A percentile compares a stretch with the other conserved stretches of the same genome.
phyloP scores from a whole-genome alignment of 2,113 vertebrate species.

The Nicator chloris region DNA sequence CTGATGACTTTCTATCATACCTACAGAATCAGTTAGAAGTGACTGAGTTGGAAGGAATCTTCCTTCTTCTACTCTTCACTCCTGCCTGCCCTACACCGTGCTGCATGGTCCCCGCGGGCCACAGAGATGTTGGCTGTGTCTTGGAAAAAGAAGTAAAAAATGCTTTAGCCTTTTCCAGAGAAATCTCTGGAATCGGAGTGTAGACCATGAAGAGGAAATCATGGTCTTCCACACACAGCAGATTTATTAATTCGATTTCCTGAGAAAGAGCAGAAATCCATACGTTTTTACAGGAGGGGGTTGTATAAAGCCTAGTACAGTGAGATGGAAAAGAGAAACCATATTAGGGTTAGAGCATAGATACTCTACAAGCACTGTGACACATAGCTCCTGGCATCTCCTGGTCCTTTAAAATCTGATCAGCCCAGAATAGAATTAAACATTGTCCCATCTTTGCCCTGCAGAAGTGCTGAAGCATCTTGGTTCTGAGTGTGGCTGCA shows the following conservation, averaged over 20 bases:
- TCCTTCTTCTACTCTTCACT: neutral
- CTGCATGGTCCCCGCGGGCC: rapidly evolving
- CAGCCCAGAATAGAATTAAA: neutral
- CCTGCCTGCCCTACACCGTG: neutral
- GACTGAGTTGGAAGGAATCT: neutral
- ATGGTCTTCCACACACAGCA: neutral
- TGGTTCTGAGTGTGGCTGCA: neutral
- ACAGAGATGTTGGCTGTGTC: neutral
- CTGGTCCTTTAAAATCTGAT: neutral
- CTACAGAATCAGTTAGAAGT: neutral
- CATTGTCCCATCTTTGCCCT: neutral
- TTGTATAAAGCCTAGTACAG: neutral
- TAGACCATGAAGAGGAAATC: neutral
- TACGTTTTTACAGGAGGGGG: neutral
- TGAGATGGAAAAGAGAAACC: neutral
- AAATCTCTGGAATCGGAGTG: neutral
- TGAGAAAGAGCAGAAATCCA: neutral
- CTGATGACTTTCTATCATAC: neutral
- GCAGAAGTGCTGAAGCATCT: neutral
- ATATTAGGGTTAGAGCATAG: neutral
- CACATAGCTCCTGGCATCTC: neutral
- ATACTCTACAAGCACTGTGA: neutral
- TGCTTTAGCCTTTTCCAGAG: neutral
- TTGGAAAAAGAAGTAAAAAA: neutral
- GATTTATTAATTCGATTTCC: neutral